These are phyloP conservation scores for Petrocephalus schoutedeni DNA, from an alignment of 2,797 vertebrate species.

Conservation along the genomic window DNA sequence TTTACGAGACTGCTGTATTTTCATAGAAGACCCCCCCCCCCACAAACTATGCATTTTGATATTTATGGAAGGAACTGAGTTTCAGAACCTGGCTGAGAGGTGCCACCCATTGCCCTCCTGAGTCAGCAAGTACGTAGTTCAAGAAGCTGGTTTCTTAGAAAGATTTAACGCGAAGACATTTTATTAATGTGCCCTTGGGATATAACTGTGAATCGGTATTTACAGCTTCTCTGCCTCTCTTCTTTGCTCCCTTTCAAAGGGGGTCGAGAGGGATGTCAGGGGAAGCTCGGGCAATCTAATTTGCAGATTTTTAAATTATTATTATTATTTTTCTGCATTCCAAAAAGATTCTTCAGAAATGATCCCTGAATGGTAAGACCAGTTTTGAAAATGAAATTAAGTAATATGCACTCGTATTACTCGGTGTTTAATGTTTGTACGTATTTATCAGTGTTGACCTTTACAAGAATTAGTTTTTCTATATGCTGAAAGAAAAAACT, in stretches of 20 bases:
- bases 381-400: background rate
- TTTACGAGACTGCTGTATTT: constrained; percentile 2
- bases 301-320: background rate
- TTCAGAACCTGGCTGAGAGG: background rate
- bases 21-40: background rate
- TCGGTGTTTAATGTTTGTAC: background rate
- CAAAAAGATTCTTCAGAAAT: background rate
- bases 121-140: background rate
- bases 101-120: background rate
- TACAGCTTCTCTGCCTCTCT: background rate
- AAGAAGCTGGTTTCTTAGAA: background rate
- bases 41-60: background rate
- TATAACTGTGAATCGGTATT: background rate
- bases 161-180: background rate
- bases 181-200: background rate
- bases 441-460: no score
- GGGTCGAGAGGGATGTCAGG: background rate
- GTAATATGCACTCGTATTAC: background rate
- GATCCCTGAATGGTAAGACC: background rate
- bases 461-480: no score
- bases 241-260: background rate
- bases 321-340: background rate
- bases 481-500: background rate
- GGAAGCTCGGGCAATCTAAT: background rate
- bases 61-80: background rate